Evolutionary conservation across 2,113 vertebrate species (phyloP).

Genomic region (Sclerurus mexicanus): DNA sequence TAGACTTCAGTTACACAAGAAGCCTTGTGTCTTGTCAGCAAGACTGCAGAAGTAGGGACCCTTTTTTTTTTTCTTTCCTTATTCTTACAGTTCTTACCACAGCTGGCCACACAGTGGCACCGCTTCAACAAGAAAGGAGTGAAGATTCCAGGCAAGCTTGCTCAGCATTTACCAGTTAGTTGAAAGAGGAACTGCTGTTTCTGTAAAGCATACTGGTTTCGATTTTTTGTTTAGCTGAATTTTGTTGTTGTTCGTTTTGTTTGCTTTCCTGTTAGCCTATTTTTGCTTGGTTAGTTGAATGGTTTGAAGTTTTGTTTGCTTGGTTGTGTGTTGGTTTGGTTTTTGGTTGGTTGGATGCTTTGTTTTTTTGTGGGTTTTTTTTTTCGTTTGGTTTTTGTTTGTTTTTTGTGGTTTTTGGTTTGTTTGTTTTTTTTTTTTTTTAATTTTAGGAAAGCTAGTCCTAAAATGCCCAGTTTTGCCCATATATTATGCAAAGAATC

Average conservation of each 20-base stretch:
- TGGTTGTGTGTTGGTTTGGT: fast-evolving
- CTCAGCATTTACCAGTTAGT: fast-evolving
- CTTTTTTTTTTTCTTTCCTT: background rate
- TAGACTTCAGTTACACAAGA: background rate
- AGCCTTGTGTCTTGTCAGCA: background rate
- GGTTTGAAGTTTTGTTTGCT: background rate
- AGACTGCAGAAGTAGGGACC: background rate
- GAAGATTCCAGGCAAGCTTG: background rate
- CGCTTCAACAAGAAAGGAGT: background rate
- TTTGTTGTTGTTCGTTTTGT: background rate
- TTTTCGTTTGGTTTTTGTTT: too few relatives aligned
- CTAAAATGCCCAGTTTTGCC: background rate
- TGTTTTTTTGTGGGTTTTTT: too few relatives aligned
- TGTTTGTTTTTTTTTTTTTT: background rate
- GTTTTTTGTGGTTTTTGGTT: too few relatives aligned
- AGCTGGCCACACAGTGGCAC: background rate
- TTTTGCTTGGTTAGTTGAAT: fast-evolving
- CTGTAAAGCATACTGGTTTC: fast-evolving
- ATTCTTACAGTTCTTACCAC: background rate
- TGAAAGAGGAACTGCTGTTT: background rate
- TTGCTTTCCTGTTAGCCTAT: background rate
- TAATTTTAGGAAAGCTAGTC: background rate
- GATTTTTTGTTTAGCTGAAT: fast-evolving
- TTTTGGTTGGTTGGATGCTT: background rate
- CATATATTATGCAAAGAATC: background rate